Base-by-base conservation (phyloP, 2,888 invertebrate genomes). In the Eudemis profundana region DNA sequence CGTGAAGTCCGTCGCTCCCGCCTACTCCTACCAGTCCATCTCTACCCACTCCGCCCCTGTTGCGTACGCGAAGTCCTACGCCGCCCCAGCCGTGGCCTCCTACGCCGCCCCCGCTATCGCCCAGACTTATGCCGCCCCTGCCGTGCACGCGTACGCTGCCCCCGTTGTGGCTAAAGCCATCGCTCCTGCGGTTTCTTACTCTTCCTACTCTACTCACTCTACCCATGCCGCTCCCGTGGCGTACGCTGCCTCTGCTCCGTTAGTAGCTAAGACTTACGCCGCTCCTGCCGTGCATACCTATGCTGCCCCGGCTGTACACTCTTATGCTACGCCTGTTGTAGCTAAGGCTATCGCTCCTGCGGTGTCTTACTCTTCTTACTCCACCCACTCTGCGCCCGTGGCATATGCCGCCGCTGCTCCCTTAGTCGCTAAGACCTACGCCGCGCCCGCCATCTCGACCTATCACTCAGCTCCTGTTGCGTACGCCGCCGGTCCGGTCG, bases 291-390 rank as follows among this genome's bases (percentile, higher is more conserved):
- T 71, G 40, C 68, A 68, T 0, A 50, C 71, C 27, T 65, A 19
- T 87, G 53, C 61, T n/a, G 61, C 61, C 14, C 61, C 91, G 53
- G 86, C 87, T 66, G 93, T 93, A 14, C 90, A 93, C 61, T 54
- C 68, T 14, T 68, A 78, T 93, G 81, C 94, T 61, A 92, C 93
- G 56, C 89, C 92, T 57, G 87, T 87, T 68, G 93, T 94, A 27
- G 74, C 76, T 61, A 71, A 76, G 61, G 77, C 84, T 10, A 23
- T 61, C 51, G 74, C 79, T 47, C 72, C 82, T 38, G 75, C 80
- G 47, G 77, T 74, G 59, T 74, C 77, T 19, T 67, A 67, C 56
- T 69, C 61, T 27, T 62, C 61, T 17, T 60, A 69, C 40, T 68
- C 69, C 0, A 53, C 71, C 19, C 68, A 67, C 17, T 68, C 72